Evolutionary conservation across 2,113 vertebrate genomes (phyloP).

Genomic region (Parotia lawesii): DNA sequence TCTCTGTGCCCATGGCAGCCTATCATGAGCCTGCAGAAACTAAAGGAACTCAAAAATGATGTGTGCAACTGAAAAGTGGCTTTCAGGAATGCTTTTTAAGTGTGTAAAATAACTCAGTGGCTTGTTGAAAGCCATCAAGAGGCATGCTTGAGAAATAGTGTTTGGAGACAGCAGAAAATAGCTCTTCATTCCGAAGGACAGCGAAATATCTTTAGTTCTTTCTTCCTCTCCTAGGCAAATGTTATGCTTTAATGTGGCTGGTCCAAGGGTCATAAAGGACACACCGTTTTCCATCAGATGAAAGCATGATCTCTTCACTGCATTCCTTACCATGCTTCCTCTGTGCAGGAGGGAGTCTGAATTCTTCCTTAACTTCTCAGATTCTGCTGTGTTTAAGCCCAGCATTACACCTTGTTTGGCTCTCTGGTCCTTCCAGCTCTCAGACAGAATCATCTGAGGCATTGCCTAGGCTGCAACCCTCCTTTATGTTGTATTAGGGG

Average conservation of each 20-base stretch:
- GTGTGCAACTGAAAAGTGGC: conserved; percentile 4
- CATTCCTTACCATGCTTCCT: background rate
- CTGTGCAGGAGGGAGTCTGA: background rate
- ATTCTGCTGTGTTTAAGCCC: background rate
- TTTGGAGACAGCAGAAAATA: conserved; percentile 32
- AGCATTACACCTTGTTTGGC: background rate
- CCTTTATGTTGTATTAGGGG: background rate
- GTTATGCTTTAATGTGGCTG: background rate
- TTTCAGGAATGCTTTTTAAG: conserved; percentile 16
- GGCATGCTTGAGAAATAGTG: background rate
- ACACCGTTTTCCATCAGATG: background rate
- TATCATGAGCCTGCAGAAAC: conserved; percentile 3
- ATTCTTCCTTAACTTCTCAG: background rate
- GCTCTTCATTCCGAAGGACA: background rate
- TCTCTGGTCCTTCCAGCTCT: background rate
- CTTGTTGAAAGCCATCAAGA: conserved; percentile 36
- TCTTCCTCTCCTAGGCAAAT: conserved; percentile 1
- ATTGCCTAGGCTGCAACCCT: background rate
- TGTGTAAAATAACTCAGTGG: background rate
- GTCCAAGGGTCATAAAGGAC: background rate
- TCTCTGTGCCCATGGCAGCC: background rate
- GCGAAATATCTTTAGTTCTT: background rate
- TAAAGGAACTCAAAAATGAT: background rate
- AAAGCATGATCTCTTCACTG: background rate
- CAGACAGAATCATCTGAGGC: conserved; percentile 7